phyloP scores from a whole-genome alignment of 2,113 vertebrate genomes.

The Rhizomys pruinosus region DNA sequence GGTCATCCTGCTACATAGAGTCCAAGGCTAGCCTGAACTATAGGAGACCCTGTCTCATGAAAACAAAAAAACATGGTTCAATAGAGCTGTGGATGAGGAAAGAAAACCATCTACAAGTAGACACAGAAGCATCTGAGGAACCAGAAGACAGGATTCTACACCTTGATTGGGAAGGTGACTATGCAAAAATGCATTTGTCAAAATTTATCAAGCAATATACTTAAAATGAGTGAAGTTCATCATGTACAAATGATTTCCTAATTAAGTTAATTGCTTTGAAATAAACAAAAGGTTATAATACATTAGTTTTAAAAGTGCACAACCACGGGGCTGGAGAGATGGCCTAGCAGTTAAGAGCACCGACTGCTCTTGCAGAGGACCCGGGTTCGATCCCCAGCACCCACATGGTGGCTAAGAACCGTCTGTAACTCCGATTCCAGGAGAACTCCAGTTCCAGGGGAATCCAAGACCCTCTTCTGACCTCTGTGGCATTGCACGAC shows the following conservation, averaged over 20 bases:
- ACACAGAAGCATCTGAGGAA: not conserved
- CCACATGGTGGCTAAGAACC: no score
- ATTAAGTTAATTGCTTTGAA: not conserved
- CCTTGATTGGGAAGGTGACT: not conserved
- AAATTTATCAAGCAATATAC: not conserved
- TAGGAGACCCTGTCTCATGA: not conserved
- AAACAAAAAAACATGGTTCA: no score
- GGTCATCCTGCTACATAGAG: not conserved
- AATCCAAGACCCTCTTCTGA: no score
- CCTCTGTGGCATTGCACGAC: no score
- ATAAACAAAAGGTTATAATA: not conserved
- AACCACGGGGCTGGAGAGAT: no score
- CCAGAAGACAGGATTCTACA: not conserved
- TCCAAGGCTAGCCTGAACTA: not conserved
- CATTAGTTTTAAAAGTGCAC: slow-evolving; percentile 32
- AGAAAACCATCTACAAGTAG: not conserved
- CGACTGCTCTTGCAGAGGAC: no score
- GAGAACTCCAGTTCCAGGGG: no score
- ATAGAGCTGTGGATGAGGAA: not conserved
- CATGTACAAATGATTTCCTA: not conserved
- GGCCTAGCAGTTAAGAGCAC: no score
- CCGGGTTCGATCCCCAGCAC: no score
- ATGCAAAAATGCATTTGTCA: not conserved
- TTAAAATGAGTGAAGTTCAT: slow-evolving; percentile 7
- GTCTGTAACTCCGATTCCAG: no score